A percentile compares a stretch with the other conserved stretches of the same genome.
Conservation (phyloP, 1,140 invertebrate genomes). For the Pachypeltis micranthus region DNA sequence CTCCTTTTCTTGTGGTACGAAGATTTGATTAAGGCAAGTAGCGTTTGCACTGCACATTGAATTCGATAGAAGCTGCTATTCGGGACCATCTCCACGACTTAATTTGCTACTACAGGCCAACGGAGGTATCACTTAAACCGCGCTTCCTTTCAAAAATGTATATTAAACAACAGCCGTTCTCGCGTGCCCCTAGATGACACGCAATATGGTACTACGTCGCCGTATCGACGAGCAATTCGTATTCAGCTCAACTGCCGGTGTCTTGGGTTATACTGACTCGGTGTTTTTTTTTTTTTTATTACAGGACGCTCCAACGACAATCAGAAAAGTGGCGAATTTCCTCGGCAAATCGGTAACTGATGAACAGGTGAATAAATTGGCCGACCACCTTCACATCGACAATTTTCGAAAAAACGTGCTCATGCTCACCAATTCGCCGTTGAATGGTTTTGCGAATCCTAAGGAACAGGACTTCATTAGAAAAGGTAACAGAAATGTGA, state of each 20-base stretch:
- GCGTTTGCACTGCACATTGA: neutral
- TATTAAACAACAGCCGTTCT: neutral
- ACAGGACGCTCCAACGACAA: constrained; percentile 46
- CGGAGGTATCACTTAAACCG: neutral
- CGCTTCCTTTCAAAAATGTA: neutral
- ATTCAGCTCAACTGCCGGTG: neutral
- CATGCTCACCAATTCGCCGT: constrained; percentile 13
- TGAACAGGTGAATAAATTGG: constrained; percentile 41
- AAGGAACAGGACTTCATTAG: constrained; percentile 27
- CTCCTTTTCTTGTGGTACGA: constrained; percentile 70
- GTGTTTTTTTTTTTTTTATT: constrained; percentile 10
- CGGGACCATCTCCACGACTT: neutral
- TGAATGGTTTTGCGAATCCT: constrained; percentile 10
- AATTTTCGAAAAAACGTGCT: constrained; percentile 24
- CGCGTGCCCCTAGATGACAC: neutral
- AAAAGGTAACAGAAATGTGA: constrained; percentile 19
- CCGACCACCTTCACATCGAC: constrained; percentile 44
- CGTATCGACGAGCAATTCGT: neutral
- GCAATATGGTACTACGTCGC: neutral
- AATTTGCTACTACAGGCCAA: constrained; percentile 3
- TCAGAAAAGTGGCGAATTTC: constrained; percentile 59
- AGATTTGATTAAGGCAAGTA: constrained; percentile 50
- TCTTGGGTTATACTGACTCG: neutral
- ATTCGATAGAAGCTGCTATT: neutral
- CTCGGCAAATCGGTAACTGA: constrained; percentile 42